Evolutionary conservation across 2,888 invertebrate species (phyloP).

Genomic region (Notodonta dromedarius): DNA sequence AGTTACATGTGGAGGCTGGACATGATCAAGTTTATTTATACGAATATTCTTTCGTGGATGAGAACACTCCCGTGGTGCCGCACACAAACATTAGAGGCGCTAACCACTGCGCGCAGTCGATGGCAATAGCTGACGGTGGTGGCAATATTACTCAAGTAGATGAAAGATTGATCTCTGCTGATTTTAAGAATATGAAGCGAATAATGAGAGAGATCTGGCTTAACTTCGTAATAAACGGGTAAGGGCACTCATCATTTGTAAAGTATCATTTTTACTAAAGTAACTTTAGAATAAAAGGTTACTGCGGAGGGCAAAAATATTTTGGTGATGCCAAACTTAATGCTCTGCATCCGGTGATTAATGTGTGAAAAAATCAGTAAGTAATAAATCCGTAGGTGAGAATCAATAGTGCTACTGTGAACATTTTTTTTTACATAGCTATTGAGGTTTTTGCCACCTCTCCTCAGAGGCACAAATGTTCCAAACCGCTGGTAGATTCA

Average conservation of each 20-base stretch:
- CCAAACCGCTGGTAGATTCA: too few species aligned
- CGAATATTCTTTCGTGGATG: constrained; percentile 48
- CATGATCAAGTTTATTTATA: constrained; percentile 50
- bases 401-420: too few species aligned
- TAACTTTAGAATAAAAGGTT: too few species aligned
- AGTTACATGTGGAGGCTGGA: constrained; percentile 34
- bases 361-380: too few species aligned
- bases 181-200: constrained; percentile 29
- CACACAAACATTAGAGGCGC: constrained; percentile 43
- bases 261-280: neutral
- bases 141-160: neutral
- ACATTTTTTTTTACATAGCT: too few species aligned
- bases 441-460: too few species aligned
- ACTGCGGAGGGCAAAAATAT: too few species aligned
- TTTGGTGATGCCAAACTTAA: too few species aligned
- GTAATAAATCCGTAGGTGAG: too few species aligned
- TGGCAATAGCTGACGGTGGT: constrained; percentile 8
- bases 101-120: constrained; percentile 42
- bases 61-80: constrained; percentile 30
- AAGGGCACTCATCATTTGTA: constrained; percentile 10
- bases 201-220: constrained; percentile 38
- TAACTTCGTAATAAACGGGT: constrained; percentile 44
- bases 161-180: constrained; percentile 20
- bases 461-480: too few species aligned
- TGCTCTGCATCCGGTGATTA: too few species aligned